Evolutionary conservation across 1,140 invertebrate species (phyloP).

Genomic region (Heterodera carotae): DNA sequence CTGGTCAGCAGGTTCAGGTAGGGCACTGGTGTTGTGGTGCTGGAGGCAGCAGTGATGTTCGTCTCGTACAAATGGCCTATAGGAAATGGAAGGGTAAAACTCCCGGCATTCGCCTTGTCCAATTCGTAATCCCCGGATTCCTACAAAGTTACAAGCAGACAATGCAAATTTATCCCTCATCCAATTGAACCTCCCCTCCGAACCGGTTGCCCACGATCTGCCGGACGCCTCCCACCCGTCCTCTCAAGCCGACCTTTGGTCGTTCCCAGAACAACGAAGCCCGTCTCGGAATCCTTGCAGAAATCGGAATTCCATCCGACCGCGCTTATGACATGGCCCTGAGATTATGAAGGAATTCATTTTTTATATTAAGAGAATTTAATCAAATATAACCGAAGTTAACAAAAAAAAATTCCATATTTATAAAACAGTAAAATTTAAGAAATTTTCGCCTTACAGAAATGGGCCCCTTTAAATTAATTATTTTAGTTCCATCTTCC

Average conservation of each 20-base stretch:
- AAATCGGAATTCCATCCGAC: slow-evolving; percentile 44
- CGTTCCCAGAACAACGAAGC: slow-evolving; percentile 49
- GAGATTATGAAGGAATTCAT: too few relatives aligned
- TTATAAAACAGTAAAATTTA: slow-evolving; percentile 3
- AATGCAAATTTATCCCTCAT: too few relatives aligned
- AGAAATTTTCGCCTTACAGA: too few relatives aligned
- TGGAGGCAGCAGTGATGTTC: slow-evolving; percentile 36
- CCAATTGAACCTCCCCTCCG: too few relatives aligned
- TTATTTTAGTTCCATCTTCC: too few relatives aligned
- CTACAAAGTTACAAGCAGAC: too few relatives aligned
- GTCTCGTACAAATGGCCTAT: slow-evolving; percentile 37
- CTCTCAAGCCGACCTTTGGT: slow-evolving; percentile 30
- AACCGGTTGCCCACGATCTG: too few relatives aligned
- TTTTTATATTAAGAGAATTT: slow-evolving; percentile 11
- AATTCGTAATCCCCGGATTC: too few relatives aligned
- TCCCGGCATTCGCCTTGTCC: too few relatives aligned
- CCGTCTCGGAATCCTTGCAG: slow-evolving; percentile 32
- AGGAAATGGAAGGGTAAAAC: slow-evolving; percentile 24
- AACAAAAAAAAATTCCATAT: background rate
- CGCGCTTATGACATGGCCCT: slow-evolving; percentile 41
- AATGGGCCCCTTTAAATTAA: too few relatives aligned
- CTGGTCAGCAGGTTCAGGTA: slow-evolving; percentile 34
- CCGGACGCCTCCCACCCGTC: background rate
- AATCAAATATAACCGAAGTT: slow-evolving; percentile 8
- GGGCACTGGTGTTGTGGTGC: slow-evolving; percentile 4